These are phyloP conservation scores for Ophonus ardosiacus DNA, from an alignment of 2,888 invertebrate species.

Conservation along the genomic window DNA sequence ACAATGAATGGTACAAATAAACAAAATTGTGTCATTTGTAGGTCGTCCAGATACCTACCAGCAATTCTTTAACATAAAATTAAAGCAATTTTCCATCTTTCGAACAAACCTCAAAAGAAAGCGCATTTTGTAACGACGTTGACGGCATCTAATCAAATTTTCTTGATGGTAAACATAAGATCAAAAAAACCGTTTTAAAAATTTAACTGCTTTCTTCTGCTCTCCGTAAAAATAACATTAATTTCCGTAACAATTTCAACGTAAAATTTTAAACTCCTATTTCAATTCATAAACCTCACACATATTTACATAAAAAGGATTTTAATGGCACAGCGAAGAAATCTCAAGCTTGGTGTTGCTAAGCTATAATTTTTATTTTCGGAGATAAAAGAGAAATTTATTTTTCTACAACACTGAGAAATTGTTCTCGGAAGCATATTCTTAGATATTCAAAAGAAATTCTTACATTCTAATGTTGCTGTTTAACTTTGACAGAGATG, in stretches of 20 bases:
- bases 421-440: background rate
- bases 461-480: background rate
- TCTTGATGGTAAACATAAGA: slow-evolving; percentile 59
- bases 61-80: slow-evolving; percentile 49
- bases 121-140: slow-evolving; percentile 59
- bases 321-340: slow-evolving; percentile 3
- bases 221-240: slow-evolving; percentile 52
- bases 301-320: slow-evolving; percentile 18
- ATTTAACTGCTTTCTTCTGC: slow-evolving; percentile 42
- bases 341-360: background rate
- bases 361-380: slow-evolving; percentile 19
- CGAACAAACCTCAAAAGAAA: slow-evolving; percentile 58
- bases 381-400: slow-evolving; percentile 4
- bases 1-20: background rate
- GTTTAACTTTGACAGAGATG: background rate
- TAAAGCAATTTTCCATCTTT: slow-evolving; percentile 54
- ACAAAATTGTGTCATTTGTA: background rate
- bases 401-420: background rate
- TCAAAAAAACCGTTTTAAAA: slow-evolving; percentile 59
- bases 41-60: background rate
- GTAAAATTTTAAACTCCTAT: slow-evolving; percentile 38
- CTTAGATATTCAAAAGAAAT: background rate
- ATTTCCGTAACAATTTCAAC: slow-evolving; percentile 55
- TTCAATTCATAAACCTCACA: slow-evolving; percentile 17
- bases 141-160: slow-evolving; percentile 61